These are phyloP conservation scores for Mus spretus DNA, from an alignment of 2,797 vertebrate species.

Conservation along the genomic window DNA sequence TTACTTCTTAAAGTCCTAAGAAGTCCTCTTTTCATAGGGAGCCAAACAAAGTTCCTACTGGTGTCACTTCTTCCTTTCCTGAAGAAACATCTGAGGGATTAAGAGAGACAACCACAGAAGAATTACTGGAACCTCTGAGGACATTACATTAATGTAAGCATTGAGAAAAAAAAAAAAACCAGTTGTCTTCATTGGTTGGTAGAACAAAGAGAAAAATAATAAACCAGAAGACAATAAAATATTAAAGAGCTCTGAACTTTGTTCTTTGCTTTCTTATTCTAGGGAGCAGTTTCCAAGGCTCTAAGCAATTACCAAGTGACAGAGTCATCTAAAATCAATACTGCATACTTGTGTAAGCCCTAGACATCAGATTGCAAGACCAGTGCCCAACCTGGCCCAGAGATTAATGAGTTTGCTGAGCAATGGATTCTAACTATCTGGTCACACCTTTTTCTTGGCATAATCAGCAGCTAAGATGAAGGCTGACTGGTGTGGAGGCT, in stretches of 20 bases:
- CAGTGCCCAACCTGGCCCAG: slow-evolving; percentile 28
- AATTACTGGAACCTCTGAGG: background rate
- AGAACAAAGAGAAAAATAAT: slow-evolving; percentile 65
- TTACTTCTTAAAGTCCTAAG: background rate
- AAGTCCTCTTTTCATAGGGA: background rate
- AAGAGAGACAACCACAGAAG: slow-evolving; percentile 55
- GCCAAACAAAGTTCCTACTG: slow-evolving; percentile 10
- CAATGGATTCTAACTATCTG: slow-evolving; percentile 49
- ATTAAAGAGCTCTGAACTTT: slow-evolving; percentile 69
- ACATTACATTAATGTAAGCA: slow-evolving; percentile 54
- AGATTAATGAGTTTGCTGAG: slow-evolving; percentile 77
- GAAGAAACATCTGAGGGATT: slow-evolving; percentile 41
- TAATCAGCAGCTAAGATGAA: background rate
- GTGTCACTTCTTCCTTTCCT: slow-evolving; percentile 29
- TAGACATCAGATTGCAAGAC: slow-evolving; percentile 74
- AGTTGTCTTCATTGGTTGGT: slow-evolving; percentile 6
- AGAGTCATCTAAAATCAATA: slow-evolving; percentile 79
- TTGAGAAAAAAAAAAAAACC: slow-evolving; percentile 4
- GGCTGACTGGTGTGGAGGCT: background rate
- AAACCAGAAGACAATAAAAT: slow-evolving; percentile 64
- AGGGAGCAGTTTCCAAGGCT: slow-evolving; percentile 58
- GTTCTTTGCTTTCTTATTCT: slow-evolving; percentile 75
- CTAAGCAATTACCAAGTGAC: slow-evolving; percentile 70
- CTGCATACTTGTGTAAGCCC: slow-evolving; percentile 66
- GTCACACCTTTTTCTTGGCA: slow-evolving; percentile 62